These are phyloP conservation scores for Heliocidaris tuberculata DNA, from an alignment of 35 echinoderm and acorn worm species.

Conservation along the genomic window DNA sequence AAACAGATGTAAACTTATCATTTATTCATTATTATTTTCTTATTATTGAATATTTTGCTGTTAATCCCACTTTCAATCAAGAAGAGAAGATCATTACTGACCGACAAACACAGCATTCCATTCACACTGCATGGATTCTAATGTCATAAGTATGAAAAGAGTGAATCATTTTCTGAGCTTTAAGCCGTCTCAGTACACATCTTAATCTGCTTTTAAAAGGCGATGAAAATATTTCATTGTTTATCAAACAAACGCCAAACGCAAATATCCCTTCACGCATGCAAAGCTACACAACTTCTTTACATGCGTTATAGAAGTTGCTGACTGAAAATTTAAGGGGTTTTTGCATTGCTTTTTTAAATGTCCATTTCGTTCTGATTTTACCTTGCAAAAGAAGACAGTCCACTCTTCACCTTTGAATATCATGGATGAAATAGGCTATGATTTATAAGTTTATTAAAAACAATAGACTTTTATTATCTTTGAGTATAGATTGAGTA, in stretches of 20 bases:
- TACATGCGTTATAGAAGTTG: background rate
- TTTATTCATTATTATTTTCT: no score
- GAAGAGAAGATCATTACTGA: background rate
- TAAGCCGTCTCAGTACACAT: conserved; percentile 13
- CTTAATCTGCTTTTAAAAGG: conserved; percentile 17
- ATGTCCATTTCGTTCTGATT: no score
- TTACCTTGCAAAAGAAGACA: no score
- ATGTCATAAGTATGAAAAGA: background rate
- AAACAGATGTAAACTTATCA: no score
- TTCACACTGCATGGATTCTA: background rate
- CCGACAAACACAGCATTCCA: background rate
- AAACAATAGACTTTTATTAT: no score
- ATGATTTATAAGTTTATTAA: no score
- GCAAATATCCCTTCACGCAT: background rate
- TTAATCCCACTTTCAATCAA: background rate
- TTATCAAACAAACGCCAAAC: conserved; percentile 34
- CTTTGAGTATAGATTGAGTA: no score
- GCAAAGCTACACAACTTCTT: background rate
- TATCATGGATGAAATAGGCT: no score
- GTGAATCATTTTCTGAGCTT: background rate
- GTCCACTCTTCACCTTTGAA: no score
- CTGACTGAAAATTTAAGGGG: no score
- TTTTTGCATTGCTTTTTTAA: no score
- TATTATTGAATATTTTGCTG: background rate
- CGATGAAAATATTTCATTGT: conserved; percentile 28